Evolutionary conservation across 2,113 vertebrate species (phyloP).

Genomic region (Chascanopsetta lugubris): DNA sequence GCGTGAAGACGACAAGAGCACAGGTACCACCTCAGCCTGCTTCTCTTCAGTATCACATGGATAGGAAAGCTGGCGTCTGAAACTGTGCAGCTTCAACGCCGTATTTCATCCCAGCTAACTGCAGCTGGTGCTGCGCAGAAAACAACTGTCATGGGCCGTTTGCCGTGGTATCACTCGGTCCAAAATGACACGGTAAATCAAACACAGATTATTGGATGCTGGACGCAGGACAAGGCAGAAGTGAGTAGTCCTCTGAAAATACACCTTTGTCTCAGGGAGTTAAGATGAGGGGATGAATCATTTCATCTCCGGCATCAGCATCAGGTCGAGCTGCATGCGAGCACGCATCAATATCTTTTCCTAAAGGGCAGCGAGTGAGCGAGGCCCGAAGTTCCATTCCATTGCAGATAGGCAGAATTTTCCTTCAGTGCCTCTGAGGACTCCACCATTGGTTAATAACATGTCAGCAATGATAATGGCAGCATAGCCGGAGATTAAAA

Average conservation of each 20-base stretch:
- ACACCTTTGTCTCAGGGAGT: conserved; percentile 28
- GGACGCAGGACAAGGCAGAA: conserved; percentile 25
- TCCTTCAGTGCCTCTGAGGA: conserved; percentile 14
- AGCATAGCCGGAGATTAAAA: conserved; percentile 2
- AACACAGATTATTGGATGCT: conserved; percentile 29
- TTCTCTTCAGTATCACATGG: conserved; percentile 17
- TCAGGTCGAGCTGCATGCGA: conserved; percentile 48
- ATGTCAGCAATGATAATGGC: conserved; percentile 7
- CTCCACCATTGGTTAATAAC: conserved; percentile 12
- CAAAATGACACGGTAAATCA: conserved; percentile 53
- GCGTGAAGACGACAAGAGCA: conserved; percentile 31
- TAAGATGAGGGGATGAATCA: conserved; percentile 35
- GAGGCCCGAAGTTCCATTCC: conserved; percentile 39
- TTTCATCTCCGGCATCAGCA: conserved; percentile 24
- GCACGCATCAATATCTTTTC: conserved; percentile 24
- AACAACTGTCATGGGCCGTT: conserved; percentile 21
- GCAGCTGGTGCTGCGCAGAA: conserved; percentile 10
- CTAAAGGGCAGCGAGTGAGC: conserved; percentile 29
- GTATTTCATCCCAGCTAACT: conserved; percentile 20
- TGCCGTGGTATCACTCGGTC: conserved; percentile 24
- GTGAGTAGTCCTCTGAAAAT: conserved; percentile 33
- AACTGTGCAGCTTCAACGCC: conserved; percentile 39
- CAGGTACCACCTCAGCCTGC: conserved; percentile 9
- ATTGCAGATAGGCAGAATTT: conserved; percentile 26
- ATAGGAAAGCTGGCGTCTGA: conserved; percentile 36